Conservation (phyloP, 2,888 invertebrate species). For the Thereva nobilitata region DNA sequence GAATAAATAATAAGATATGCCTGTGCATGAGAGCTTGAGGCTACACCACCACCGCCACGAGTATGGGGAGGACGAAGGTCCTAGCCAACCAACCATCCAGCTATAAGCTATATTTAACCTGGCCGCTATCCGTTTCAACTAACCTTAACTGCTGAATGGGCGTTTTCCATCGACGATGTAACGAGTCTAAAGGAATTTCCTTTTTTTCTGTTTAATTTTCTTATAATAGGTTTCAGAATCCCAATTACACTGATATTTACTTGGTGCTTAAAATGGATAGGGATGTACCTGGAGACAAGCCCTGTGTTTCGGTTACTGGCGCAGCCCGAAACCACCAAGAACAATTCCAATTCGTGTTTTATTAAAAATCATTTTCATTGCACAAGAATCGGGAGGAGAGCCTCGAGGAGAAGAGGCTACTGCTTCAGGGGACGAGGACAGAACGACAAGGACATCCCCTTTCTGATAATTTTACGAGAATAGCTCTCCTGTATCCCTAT, state of each 20-base stretch:
- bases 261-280: slow-evolving; percentile 7
- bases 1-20: slow-evolving; percentile 30
- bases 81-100: not conserved
- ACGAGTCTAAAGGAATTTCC: no score
- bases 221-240: slow-evolving; percentile 26
- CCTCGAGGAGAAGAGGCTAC: not conserved
- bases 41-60: no score
- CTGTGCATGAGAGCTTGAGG: not conserved
- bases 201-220: slow-evolving; percentile 24
- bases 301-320: not conserved
- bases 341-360: slow-evolving; percentile 30
- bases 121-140: slow-evolving; percentile 10
- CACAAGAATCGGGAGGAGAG: not conserved
- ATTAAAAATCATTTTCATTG: slow-evolving; percentile 29
- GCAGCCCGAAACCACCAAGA: not conserved
- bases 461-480: not conserved
- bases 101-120: not conserved
- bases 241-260: slow-evolving; percentile 29
- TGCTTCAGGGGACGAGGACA: not conserved
- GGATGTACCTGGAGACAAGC: not conserved
- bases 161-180: no score
- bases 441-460: no score
- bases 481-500: not conserved
- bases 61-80: no score
- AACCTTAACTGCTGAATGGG: slow-evolving; percentile 3